Percentiles rank a stretch among this genome's conserved stretches.
These are phyloP conservation scores for Clistopyga incitator DNA, from an alignment of 2,888 invertebrate genomes.

Conservation along the genomic window DNA sequence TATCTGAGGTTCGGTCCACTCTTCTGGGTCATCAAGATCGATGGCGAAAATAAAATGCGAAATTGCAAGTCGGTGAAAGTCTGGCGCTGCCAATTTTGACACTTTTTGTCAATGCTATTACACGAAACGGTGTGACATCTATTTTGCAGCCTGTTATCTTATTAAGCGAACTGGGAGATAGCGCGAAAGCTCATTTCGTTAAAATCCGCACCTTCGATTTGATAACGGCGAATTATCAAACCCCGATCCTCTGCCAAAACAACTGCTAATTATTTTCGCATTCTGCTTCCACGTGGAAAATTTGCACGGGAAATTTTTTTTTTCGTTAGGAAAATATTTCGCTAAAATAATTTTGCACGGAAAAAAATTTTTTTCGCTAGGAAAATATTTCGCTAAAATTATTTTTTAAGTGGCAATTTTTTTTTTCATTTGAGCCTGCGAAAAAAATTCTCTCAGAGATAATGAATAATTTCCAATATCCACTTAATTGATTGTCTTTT, in stretches of 20 bases:
- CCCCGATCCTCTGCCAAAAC: neutral
- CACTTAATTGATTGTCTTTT: neutral
- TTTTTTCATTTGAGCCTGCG: too few relatives aligned
- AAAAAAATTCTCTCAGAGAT: neutral
- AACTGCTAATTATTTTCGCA: neutral
- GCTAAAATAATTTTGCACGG: too few relatives aligned
- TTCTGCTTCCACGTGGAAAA: neutral
- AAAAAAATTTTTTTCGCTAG: neutral
- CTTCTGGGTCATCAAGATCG: conserved; percentile 9
- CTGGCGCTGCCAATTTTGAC: neutral
- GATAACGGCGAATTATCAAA: neutral
- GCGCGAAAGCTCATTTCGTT: neutral
- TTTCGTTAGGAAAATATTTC: neutral
- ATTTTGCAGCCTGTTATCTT: conserved; percentile 29
- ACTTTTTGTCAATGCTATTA: conserved; percentile 2
- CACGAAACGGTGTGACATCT: conserved; percentile 19
- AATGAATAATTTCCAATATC: neutral
- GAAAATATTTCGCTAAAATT: neutral
- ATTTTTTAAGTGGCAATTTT: too few relatives aligned
- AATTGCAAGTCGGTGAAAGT: conserved; percentile 27
- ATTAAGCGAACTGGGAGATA: neutral
- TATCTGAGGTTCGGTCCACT: conserved; percentile 30
- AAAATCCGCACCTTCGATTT: neutral
- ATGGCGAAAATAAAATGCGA: conserved; percentile 38
- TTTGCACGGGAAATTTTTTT: neutral